These are phyloP conservation scores for Coelogynopora nodosa DNA, from an alignment of 2,888 invertebrate genomes.

Conservation along the genomic window DNA sequence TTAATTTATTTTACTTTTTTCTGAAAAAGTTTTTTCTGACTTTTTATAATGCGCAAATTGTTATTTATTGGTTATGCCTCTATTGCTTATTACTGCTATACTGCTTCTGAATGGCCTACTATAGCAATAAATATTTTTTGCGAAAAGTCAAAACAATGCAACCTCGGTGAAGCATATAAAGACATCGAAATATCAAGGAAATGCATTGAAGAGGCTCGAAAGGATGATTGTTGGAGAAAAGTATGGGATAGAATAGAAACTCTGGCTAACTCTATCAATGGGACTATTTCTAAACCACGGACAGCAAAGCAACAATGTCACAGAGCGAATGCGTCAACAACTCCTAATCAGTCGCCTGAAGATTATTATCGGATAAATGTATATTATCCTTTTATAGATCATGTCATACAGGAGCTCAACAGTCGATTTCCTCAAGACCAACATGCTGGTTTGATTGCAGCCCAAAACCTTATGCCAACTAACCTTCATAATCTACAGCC, in stretches of 20 bases:
- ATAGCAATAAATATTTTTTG: not conserved
- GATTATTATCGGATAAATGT: not conserved
- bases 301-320: not conserved
- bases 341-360: conserved; percentile 15
- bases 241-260: not conserved
- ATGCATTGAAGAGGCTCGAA: not conserved
- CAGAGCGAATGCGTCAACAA: not conserved
- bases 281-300: not conserved
- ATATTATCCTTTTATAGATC: not conserved
- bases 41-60: not conserved
- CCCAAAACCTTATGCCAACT: conserved; percentile 11
- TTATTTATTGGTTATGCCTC: not conserved
- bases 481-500: conserved; percentile 12
- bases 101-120: not conserved
- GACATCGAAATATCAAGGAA: not conserved
- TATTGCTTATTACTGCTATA: not conserved
- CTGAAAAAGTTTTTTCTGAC: not conserved
- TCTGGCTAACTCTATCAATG: not conserved
- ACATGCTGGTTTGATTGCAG: conserved; percentile 19
- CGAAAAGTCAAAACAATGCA: not conserved
- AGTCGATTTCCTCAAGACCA: not conserved
- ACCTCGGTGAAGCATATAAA: not conserved
- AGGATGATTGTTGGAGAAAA: not conserved
- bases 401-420: not conserved
- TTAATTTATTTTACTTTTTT: not conserved